Evolutionary conservation across 2,113 vertebrate genomes (phyloP), one percentile per base, ranked within the genome.

Genomic region (Megaceryle torquata): DNA sequence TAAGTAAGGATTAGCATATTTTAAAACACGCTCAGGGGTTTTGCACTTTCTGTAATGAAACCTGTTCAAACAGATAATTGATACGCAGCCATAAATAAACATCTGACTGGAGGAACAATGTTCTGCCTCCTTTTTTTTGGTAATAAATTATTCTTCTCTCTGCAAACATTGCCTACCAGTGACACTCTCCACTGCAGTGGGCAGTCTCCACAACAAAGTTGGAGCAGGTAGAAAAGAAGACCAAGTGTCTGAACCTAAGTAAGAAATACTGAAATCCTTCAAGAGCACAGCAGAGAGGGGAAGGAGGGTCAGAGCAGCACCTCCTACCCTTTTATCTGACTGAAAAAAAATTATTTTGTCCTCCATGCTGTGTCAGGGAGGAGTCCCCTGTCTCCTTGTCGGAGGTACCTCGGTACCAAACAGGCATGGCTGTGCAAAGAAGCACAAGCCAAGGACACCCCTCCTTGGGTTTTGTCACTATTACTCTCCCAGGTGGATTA

Each of bases 31-130:
- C 85, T 95, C 67, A 82, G 57, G 86, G 80, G 39, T 86, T 97
- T 97, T 90, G 60, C 50, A 89, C 78, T 95, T 91, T 95, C 81
- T 93, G 59, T 95, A 97, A 95, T 97, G 96, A 97, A 98, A 95
- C 87, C 91, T 93, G 78, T 92, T 97, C 93, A 96, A 97, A 96
- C 48, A 96, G 82, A 89, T 95, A 98, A 95, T 90, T 97, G 74
- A 96, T 95, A 82, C 7, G 21, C 77, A 95, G 88, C 72, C 33
- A 91, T 96, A 96, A 96, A 94, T 88, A 97, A 95, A 95, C 18
- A 64, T 89, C 94, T 86, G 88, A 93, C 65, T 71, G 20, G 18
- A 75, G 61, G 54, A 95, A 89, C 80, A 74, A 85, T 68, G 28
- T 69, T 94, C n/a, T 76, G 31, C 68, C 33, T 39, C 63, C 61